Evolutionary conservation across 1,140 invertebrate species (phyloP), one percentile per base, ranked within the genome.

Genomic region (Battus philenor): DNA sequence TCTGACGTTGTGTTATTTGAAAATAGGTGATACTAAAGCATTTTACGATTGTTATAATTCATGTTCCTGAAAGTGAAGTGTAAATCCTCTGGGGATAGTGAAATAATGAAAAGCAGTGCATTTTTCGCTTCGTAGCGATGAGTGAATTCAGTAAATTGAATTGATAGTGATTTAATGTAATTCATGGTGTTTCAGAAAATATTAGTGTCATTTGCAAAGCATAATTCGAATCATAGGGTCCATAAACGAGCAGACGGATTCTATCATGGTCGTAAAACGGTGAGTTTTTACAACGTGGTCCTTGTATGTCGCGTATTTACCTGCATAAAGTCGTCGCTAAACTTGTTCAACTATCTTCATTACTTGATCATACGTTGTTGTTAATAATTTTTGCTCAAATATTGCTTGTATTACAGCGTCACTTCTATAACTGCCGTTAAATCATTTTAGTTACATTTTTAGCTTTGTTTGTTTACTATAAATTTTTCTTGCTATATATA

Each of bases 181-280:
- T 84, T 80, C 64, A 84, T 84, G 80, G 80, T 84, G 80, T 80
- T 79, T 74, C 57, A 60, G 55, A 73, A 69, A 68, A 59, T 62
- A 52, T 66, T 65, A 67, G 80, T 80, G 70, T 55, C 56, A 62
- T 79, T 78, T 68, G 70, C 71, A 76, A 78, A 75, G 50, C 54
- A 78, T 79, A 80, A 55, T 78, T 76, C 71, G 64, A 84, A 86
- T 81, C 80, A 86, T 86, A 84, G 84, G 81, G 77, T 81, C 84
- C 72, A 80, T 70, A 74, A 79, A 74, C 68, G 81, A 79, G 70
- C 69, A 68, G 72, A 85, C 84, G 80, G 84, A 84, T 82, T 83
- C 80, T 81, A 85, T 69, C 77, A 86, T 86, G 84, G 84, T 86
- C 73, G 84, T 86, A 77, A 86, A 86, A 82, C 84, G 84, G 84